Conservation (phyloP, 2,888 invertebrate genomes). For the Phymatocera aterrima region DNA sequence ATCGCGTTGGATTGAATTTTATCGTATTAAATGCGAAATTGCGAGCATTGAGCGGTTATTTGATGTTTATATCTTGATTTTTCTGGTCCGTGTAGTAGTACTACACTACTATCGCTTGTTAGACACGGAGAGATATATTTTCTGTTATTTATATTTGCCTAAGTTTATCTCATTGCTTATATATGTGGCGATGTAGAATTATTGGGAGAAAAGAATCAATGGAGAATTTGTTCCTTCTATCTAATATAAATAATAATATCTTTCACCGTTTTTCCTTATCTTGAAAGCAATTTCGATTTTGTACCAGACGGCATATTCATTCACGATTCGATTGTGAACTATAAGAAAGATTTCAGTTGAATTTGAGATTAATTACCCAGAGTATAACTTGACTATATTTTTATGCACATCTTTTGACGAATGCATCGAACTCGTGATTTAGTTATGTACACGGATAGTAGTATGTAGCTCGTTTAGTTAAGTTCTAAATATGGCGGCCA, state of each 20-base stretch:
- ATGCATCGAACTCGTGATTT: slow-evolving; percentile 6
- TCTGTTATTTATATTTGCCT: background rate
- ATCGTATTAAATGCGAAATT: background rate
- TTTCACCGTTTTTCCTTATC: background rate
- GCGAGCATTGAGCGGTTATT: background rate
- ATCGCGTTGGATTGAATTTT: background rate
- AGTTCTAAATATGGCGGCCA: slow-evolving; percentile 40
- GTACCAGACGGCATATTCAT: background rate
- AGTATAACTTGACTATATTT: background rate
- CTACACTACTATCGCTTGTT: background rate
- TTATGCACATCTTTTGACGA: background rate
- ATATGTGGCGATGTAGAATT: background rate
- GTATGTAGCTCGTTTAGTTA: slow-evolving; percentile 9
- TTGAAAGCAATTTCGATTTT: background rate
- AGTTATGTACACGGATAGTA: background rate
- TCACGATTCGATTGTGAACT: background rate
- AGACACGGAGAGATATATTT: background rate
- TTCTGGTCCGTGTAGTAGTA: no score
- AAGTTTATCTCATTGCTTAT: background rate
- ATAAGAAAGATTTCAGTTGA: background rate
- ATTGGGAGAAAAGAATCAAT: background rate
- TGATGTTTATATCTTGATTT: background rate
- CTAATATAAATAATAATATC: background rate
- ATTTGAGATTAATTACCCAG: background rate
- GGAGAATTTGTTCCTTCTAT: background rate